phyloP scores from a whole-genome alignment of 2,797 vertebrate genomes.

The Diceros bicornis region DNA sequence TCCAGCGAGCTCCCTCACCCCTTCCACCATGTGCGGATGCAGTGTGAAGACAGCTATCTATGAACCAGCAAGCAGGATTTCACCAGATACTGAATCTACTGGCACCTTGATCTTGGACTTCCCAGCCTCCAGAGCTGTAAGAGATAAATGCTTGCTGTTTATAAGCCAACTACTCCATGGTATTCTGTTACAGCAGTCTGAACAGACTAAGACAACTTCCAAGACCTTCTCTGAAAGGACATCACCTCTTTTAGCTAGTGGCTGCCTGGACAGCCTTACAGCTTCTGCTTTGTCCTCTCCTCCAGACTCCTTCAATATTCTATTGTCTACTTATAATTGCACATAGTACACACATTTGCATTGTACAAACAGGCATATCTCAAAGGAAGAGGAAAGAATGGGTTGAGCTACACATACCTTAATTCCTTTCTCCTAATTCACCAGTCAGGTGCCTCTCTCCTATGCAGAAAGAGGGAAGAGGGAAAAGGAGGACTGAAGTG shows the following conservation, averaged over 20 bases:
- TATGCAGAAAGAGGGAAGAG: not conserved
- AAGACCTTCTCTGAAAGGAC: not conserved
- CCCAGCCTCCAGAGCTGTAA: not conserved
- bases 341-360: not conserved
- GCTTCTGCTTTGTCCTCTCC: not conserved
- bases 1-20: not conserved
- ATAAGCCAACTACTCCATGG: not conserved
- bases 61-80: not conserved
- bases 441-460: not conserved
- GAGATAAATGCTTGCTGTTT: not conserved
- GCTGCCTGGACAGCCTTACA: not conserved
- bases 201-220: not conserved
- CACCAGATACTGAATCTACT: not conserved
- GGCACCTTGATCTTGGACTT: not conserved
- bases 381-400: constrained; percentile 19
- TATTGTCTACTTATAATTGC: not conserved
- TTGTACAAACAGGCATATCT: not conserved
- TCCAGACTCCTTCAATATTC: not conserved
- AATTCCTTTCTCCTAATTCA: constrained; percentile 26
- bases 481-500: not conserved
- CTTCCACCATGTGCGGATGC: not conserved
- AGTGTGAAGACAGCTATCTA: not conserved
- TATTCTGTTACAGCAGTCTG: not conserved
- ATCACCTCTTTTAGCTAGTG: not conserved
- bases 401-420: not conserved